phyloP scores from a whole-genome alignment of 2,888 invertebrate species.

The Scaptomyza reducta region DNA sequence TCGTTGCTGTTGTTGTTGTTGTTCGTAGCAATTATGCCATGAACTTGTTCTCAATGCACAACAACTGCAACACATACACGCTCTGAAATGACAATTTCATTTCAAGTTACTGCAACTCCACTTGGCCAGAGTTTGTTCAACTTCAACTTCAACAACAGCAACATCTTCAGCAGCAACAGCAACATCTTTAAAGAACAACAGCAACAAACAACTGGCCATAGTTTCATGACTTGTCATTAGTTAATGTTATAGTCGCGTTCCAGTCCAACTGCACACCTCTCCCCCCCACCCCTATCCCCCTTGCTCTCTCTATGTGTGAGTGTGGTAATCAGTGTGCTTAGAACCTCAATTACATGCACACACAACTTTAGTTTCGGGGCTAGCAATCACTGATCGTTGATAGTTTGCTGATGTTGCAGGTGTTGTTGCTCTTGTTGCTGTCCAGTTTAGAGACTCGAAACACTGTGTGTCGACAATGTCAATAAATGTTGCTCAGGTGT shows the following conservation, averaged over 20 bases:
- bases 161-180: slow-evolving; percentile 15
- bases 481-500: slow-evolving; percentile 40
- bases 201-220: slow-evolving; percentile 39
- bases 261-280: slow-evolving; percentile 7
- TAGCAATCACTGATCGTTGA: slow-evolving; percentile 40
- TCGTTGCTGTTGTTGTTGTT: slow-evolving; percentile 35
- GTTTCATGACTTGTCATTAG: slow-evolving; percentile 79
- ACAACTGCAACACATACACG: slow-evolving; percentile 24
- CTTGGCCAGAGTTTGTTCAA: slow-evolving; percentile 67
- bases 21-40: slow-evolving; percentile 74
- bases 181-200: slow-evolving; percentile 17
- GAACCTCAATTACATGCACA: slow-evolving; percentile 59
- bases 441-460: no score
- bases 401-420: slow-evolving; percentile 16
- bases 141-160: slow-evolving; percentile 28
- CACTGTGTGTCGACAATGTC: slow-evolving; percentile 13
- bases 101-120: slow-evolving; percentile 49
- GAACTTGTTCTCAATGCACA: slow-evolving; percentile 71
- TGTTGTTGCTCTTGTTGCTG: slow-evolving; percentile 13
- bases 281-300: not conserved
- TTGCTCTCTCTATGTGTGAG: not conserved
- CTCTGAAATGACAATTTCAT: slow-evolving; percentile 80
- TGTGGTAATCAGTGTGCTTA: slow-evolving; percentile 55
- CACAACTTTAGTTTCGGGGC: slow-evolving; percentile 32
- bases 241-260: slow-evolving; percentile 58